Base-by-base conservation (phyloP, 2,113 vertebrate species). In the Diphyllodes magnificus region DNA sequence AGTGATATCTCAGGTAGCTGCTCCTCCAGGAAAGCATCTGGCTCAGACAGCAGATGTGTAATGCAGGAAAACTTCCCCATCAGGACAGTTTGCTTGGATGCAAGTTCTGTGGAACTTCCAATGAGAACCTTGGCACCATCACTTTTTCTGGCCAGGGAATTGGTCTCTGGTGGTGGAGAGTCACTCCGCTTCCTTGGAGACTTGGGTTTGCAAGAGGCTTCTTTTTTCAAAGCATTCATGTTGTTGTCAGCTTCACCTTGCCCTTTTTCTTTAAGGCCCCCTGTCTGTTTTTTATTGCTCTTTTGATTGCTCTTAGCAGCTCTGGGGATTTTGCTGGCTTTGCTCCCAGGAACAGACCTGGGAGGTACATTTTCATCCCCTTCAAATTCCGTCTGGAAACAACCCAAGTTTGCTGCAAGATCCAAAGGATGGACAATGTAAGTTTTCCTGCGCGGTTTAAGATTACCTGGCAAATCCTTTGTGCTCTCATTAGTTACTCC, bases 281-380 rank as follows among this genome's bases (percentile, higher is more conserved):
- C 45, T 37, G 18, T 50, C 40, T 39, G 63, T 0, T 73, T 83
- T 45, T 90, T 78, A 47, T 17, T 81, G 47, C 18, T 81, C 73
- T 80, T 85, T 61, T 80, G 61, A 63, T 9, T 82, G 44, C 21
- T 89, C 64, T 78, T 91, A 87, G 37, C 35, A 76, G 33, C 23
- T 60, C 92, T 93, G 20, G 90, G 94, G 19, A 95, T 93, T 80
- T 84, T 95, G 53, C 88, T 96, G 31, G 11, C 44, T 64, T 91
- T 92, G 11, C 25, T 91, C 22, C 27, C 77, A 86, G 21, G 7
- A 66, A 72, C 4, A 71, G 28, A 12, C 5, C 15, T 33, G 30
- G 73, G 25, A 75, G 27, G 28, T 59, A 17, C 40, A 66, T 56
- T 82, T 65, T 92, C 76, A 91, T 3, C 5, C 13, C 24, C 61